phyloP scores from a whole-genome alignment of 2,113 vertebrate species.

The Lichenostomus cassidix region DNA sequence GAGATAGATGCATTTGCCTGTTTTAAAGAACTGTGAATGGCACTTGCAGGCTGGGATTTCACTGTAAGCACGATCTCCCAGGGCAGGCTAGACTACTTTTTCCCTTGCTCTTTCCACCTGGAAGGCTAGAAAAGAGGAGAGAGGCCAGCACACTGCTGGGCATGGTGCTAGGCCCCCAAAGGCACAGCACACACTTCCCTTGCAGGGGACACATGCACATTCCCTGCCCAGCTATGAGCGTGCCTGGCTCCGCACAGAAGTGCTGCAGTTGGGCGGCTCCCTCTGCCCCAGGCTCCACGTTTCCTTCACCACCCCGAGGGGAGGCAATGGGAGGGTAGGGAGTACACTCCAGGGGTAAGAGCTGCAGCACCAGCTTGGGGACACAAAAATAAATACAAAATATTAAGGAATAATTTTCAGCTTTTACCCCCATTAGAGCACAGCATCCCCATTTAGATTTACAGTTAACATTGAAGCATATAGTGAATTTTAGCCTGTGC shows the following conservation, averaged over 20 bases:
- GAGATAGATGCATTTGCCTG: background rate
- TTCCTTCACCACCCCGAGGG: accelerated
- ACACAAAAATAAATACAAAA: background rate
- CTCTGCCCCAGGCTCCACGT: background rate
- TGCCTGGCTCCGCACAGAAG: background rate
- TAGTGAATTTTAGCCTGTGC: accelerated
- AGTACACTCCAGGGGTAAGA: background rate
- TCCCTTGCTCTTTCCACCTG: background rate
- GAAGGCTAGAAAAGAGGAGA: background rate
- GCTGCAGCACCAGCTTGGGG: background rate
- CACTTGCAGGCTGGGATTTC: background rate
- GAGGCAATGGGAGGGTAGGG: background rate
- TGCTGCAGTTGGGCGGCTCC: background rate
- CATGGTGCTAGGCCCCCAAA: background rate
- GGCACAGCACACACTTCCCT: background rate
- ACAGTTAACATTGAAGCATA: background rate
- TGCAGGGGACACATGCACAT: background rate
- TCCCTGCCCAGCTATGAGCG: background rate
- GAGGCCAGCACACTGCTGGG: background rate
- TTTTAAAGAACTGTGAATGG: background rate
- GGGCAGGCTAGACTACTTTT: background rate
- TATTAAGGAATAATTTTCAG: background rate
- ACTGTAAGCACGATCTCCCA: background rate
- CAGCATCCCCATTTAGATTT: background rate
- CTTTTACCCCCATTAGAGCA: background rate